phyloP scores from a whole-genome alignment of 2,888 invertebrate genomes.

The Doris montereyensis region DNA sequence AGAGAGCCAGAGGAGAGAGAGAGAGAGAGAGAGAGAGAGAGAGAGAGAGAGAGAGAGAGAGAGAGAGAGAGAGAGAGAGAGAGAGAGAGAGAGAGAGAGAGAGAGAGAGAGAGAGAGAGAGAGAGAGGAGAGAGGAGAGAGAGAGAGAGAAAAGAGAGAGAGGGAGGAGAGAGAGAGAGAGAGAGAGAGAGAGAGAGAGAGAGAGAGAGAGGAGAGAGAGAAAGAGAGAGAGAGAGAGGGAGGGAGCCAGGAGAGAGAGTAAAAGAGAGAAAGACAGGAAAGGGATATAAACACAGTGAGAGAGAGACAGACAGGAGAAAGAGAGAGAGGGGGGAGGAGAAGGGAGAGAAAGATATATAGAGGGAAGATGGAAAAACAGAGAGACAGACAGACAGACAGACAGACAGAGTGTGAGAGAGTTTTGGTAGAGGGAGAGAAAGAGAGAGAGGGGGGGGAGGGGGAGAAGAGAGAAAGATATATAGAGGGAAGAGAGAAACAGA shows the following conservation, averaged over 20 bases:
- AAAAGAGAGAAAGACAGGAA: background rate
- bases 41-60: background rate
- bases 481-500: background rate
- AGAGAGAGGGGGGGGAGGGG: background rate
- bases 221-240: too few species aligned
- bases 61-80: background rate
- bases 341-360: background rate
- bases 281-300: background rate
- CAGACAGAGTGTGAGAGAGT: background rate
- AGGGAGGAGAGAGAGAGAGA: too few species aligned
- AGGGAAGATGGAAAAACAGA: background rate
- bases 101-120: background rate
- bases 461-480: background rate
- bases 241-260: background rate
- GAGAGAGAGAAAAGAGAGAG: background rate
- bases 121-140: background rate
- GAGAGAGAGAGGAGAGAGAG: too few species aligned
- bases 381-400: background rate
- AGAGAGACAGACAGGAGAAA: background rate
- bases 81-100: background rate
- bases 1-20: background rate
- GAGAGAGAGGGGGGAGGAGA: background rate
- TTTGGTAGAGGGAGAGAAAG: background rate
- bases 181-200: too few species aligned
- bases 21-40: background rate